These are phyloP conservation scores for Goniozus legneri DNA, from an alignment of 1,140 invertebrate genomes.

Conservation along the genomic window DNA sequence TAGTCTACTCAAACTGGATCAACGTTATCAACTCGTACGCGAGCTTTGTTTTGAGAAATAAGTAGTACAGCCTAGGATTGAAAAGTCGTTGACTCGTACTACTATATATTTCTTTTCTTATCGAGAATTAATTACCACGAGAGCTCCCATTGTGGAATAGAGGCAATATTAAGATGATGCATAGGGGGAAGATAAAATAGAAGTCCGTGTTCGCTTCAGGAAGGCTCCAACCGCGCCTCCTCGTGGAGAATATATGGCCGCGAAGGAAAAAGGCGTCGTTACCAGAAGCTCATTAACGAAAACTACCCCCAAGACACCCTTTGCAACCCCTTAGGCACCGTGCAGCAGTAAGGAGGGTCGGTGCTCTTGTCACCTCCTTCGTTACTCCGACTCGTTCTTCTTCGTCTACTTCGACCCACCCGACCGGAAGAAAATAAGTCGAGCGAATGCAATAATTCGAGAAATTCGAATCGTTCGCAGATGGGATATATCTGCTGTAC, in stretches of 20 bases:
- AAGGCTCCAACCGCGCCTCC: slow-evolving; percentile 11
- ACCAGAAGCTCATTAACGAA: slow-evolving; percentile 35
- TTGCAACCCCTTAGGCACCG: slow-evolving; percentile 26
- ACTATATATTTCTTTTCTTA: no score
- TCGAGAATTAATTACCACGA: slow-evolving; percentile 8
- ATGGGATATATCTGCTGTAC: no score
- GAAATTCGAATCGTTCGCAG: no score
- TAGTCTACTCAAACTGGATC: no score
- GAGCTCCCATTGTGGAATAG: slow-evolving; percentile 1
- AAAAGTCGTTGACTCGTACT: no score
- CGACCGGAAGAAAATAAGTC: no score
- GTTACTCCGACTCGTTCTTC: slow-evolving; percentile 3
- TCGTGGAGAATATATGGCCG: slow-evolving; percentile 25
- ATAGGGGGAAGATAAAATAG: no score
- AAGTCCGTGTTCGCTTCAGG: no score
- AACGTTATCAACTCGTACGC: no score
- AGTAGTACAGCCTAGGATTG: no score
- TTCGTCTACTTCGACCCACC: not conserved
- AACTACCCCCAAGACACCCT: slow-evolving; percentile 37
- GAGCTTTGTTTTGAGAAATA: no score
- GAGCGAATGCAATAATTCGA: no score
- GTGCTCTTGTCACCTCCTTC: not conserved
- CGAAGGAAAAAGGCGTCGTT: slow-evolving; percentile 36
- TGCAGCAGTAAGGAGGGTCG: not conserved
- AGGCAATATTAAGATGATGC: not conserved